phyloP scores from a whole-genome alignment of 1,140 invertebrate genomes.

The Holotrichia oblita region DNA sequence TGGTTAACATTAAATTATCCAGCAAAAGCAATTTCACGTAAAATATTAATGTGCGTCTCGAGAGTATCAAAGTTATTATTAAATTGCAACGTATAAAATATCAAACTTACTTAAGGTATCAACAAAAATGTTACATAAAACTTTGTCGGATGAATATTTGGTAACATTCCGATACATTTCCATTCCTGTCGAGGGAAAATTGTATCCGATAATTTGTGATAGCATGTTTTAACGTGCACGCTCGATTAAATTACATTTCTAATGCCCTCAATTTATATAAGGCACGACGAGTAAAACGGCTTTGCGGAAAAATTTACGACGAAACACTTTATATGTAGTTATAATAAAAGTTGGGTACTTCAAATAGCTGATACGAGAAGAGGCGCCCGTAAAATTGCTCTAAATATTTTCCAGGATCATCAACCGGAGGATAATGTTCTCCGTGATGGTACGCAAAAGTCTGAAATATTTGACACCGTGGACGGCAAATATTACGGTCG shows the following conservation, averaged over 20 bases:
- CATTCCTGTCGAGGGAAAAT: neutral
- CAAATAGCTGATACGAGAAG: conserved; percentile 16
- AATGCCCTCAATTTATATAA: conserved; percentile 25
- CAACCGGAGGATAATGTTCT: conserved; percentile 25
- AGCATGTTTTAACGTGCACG: neutral
- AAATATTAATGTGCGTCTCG: no score
- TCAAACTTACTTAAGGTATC: no score
- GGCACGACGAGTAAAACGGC: conserved; percentile 6
- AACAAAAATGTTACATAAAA: no score
- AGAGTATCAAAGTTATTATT: no score
- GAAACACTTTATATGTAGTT: conserved; percentile 34
- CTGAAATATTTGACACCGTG: conserved; percentile 21
- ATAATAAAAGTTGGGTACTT: conserved; percentile 21
- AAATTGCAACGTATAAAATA: no score
- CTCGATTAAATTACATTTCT: conserved; percentile 32
- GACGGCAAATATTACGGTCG: neutral
- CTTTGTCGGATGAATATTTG: no score
- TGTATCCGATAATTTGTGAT: neutral
- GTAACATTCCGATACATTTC: neutral
- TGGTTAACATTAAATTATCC: no score
- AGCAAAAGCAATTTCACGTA: no score
- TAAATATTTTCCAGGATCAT: conserved; percentile 36
- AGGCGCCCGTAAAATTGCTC: conserved; percentile 26
- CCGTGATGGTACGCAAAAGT: conserved; percentile 29
- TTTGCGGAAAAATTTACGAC: conserved; percentile 4